These are phyloP conservation scores for Cheilosia vernalis DNA, from an alignment of 2,888 invertebrate genomes.

Conservation along the genomic window DNA sequence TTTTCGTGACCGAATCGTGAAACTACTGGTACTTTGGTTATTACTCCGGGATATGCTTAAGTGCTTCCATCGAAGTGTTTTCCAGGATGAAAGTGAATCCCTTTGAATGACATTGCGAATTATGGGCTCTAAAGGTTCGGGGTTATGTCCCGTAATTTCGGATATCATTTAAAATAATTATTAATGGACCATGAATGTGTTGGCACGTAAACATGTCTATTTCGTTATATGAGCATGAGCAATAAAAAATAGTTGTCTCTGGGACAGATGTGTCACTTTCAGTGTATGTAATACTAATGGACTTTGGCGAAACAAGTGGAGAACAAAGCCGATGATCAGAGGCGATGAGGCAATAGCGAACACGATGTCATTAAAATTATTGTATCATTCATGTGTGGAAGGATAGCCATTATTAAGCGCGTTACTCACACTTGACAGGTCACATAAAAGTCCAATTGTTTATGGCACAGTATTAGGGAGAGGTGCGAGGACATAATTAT, in stretches of 20 bases:
- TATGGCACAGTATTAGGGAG: too few relatives aligned
- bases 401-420: too few relatives aligned
- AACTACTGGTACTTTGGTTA: conserved; percentile 5
- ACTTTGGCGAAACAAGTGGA: too few relatives aligned
- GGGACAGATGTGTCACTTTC: not conserved
- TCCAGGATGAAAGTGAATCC: conserved; percentile 2
- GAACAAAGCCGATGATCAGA: too few relatives aligned
- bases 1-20: not conserved
- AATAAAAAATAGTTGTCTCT: not conserved
- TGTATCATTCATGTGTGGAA: too few relatives aligned
- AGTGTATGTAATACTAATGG: not conserved
- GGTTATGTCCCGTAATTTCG: not conserved
- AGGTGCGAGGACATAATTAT: too few relatives aligned
- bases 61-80: not conserved
- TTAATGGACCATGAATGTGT: not conserved
- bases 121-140: not conserved
- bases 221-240: not conserved
- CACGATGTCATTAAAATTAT: too few relatives aligned
- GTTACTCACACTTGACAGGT: too few relatives aligned
- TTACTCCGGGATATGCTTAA: not conserved
- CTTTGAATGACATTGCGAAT: conserved; percentile 1
- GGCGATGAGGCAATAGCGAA: too few relatives aligned
- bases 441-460: too few relatives aligned
- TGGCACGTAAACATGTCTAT: not conserved
- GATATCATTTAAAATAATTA: conserved; percentile 1